Conservation (phyloP, 2,888 invertebrate species). For the Eupsilia transversa region DNA sequence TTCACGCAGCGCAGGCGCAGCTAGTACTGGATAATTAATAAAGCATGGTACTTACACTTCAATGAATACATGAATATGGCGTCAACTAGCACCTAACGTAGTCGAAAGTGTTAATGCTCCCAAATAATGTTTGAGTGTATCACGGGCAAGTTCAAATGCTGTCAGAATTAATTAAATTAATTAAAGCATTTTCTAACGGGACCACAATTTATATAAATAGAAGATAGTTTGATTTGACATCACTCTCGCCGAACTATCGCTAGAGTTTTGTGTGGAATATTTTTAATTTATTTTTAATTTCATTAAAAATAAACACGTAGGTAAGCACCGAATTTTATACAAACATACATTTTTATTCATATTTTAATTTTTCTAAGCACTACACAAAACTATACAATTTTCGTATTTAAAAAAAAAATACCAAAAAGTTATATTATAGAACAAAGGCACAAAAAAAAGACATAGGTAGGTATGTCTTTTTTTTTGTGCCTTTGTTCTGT, state of each 20-base stretch:
- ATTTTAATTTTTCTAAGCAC: not conserved
- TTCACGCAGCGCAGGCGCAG: no score
- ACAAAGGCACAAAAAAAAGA: no score
- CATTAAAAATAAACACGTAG: constrained; percentile 13
- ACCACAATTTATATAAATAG: constrained; percentile 36
- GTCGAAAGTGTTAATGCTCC: not conserved
- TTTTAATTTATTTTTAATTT: not conserved
- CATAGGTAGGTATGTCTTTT: no score
- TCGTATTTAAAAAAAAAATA: no score
- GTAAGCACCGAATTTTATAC: constrained; percentile 18
- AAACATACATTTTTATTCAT: not conserved
- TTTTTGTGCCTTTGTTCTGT: no score
- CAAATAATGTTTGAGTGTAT: constrained; percentile 22
- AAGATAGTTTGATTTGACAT: not conserved
- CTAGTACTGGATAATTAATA: not conserved
- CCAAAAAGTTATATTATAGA: no score
- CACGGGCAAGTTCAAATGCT: constrained; percentile 34
- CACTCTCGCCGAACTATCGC: constrained; percentile 17
- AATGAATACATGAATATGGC: not conserved
- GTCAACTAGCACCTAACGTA: not conserved
- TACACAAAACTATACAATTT: no score
- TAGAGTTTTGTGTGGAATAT: constrained; percentile 20
- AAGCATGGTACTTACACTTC: not conserved
- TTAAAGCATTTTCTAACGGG: constrained; percentile 1
- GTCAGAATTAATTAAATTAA: constrained; percentile 29